These are phyloP conservation scores for Protobothrops flavoviridis DNA, from an alignment of 2,113 vertebrate species.

Conservation along the genomic window DNA sequence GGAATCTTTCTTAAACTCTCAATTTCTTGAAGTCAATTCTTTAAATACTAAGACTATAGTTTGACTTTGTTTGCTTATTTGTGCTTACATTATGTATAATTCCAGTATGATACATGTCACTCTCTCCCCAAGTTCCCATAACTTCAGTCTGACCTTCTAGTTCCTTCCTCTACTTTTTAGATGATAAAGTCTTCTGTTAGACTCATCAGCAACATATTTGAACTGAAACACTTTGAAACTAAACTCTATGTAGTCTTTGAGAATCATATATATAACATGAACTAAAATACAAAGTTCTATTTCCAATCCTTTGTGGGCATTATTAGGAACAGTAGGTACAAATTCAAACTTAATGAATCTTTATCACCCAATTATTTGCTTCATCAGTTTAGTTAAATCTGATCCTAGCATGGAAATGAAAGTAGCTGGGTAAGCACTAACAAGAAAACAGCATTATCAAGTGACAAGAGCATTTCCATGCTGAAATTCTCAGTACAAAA, in stretches of 20 bases:
- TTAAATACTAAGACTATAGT: not conserved
- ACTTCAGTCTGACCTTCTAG: not conserved
- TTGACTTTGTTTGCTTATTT: not conserved
- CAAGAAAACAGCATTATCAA: constrained; percentile 18
- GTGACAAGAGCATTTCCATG: constrained; percentile 55
- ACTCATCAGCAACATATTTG: not conserved
- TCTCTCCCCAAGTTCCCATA: not conserved
- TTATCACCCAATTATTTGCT: not conserved
- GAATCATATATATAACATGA: not conserved
- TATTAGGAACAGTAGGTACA: not conserved
- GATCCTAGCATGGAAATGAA: constrained; percentile 61
- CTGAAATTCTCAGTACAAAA: constrained; percentile 50
- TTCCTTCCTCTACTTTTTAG: not conserved
- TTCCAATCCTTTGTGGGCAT: not conserved
- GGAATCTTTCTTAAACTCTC: not conserved
- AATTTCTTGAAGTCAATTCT: not conserved
- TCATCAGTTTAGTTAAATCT: not conserved
- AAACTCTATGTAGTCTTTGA: not conserved
- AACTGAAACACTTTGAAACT: not conserved
- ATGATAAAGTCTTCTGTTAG: not conserved
- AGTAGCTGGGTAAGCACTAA: constrained; percentile 53
- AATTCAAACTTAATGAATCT: not conserved
- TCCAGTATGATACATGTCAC: not conserved
- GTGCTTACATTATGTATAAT: not conserved
- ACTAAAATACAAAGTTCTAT: not conserved